Conservation (phyloP, 2,113 vertebrate species). For the Hippolais icterina region DNA sequence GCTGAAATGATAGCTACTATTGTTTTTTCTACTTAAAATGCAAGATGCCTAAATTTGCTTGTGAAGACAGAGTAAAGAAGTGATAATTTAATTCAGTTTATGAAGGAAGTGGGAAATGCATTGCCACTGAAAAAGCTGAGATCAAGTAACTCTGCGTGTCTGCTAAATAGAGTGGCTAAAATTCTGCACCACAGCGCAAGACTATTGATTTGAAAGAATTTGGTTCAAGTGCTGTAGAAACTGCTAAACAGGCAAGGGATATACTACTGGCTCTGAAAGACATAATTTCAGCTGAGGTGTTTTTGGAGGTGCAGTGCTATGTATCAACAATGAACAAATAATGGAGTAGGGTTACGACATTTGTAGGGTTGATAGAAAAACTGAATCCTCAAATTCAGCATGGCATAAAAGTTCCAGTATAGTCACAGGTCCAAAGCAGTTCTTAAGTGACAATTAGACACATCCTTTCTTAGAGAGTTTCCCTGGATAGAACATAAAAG, state of each 20-base stretch:
- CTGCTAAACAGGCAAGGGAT: background rate
- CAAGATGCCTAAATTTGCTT: background rate
- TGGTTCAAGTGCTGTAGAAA: background rate
- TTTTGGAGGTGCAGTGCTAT: background rate
- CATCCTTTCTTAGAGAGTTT: background rate
- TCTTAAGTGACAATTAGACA: background rate
- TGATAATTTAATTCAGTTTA: background rate
- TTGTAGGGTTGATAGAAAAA: background rate
- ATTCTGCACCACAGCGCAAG: background rate
- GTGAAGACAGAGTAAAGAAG: background rate
- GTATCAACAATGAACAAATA: background rate
- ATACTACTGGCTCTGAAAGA: background rate
- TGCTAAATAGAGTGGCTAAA: background rate
- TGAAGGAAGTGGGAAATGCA: background rate
- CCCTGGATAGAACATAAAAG: background rate
- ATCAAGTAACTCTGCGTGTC: background rate
- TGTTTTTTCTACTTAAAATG: slow-evolving; percentile 2
- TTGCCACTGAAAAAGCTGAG: background rate
- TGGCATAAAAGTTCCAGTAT: background rate
- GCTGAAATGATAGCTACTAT: background rate
- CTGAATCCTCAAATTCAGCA: background rate
- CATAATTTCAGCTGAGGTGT: background rate
- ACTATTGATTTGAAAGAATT: background rate
- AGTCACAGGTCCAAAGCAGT: background rate
- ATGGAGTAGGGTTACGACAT: background rate